These are phyloP conservation scores for Vidua macroura DNA, from an alignment of 2,113 vertebrate species.

Conservation along the genomic window DNA sequence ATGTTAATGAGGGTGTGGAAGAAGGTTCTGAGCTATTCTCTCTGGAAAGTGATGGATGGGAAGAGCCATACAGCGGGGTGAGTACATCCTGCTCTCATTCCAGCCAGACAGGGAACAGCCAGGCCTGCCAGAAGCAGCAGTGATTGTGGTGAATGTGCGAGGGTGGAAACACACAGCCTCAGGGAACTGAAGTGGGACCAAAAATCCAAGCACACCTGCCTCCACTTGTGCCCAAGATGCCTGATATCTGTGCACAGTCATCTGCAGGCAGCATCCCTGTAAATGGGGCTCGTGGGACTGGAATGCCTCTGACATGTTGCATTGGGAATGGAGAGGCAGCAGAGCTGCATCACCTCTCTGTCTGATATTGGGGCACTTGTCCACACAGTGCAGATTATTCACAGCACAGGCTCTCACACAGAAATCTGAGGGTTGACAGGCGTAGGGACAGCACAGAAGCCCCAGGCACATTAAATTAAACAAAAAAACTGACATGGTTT, in stretches of 20 bases:
- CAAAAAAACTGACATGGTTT: neutral
- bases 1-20: neutral
- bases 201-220: neutral
- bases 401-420: neutral
- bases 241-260: neutral
- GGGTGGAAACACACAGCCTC: neutral
- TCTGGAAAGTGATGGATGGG: neutral
- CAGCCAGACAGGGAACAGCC: neutral
- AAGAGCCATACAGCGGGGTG: neutral
- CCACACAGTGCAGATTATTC: neutral
- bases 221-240: neutral
- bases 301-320: neutral
- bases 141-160: neutral
- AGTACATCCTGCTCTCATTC: neutral
- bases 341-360: neutral
- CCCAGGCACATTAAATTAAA: neutral
- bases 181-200: neutral
- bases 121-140: neutral
- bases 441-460: neutral
- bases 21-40: neutral
- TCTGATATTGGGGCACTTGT: neutral
- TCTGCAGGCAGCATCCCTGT: neutral
- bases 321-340: accelerated
- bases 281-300: neutral
- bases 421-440: neutral